Evolutionary conservation across 2,888 invertebrate species (phyloP), one percentile per base, ranked within the genome.

Genomic region (Dolomedes plantarius): DNA sequence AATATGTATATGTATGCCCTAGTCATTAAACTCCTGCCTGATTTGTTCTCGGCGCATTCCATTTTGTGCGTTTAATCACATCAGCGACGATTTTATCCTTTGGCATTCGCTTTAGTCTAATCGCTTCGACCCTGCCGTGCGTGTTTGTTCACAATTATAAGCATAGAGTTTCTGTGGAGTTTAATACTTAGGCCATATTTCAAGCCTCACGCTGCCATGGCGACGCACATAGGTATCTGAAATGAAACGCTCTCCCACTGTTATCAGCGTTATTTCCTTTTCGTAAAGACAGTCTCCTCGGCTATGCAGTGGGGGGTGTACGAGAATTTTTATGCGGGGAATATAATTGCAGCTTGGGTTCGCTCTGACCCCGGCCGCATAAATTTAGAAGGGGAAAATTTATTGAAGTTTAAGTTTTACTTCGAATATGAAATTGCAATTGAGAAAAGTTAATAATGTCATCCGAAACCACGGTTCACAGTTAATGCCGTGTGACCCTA

Each of bases 81-180:
- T 69, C 71, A 78, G n/a, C 69, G 29, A 68, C 71, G 69, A 71
- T 78, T 78, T 78, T 78, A 78, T 78, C 78, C 78, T 71, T 78
- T 78, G 64, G 68, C 74, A 65, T 75, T 65, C 19, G 16, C 41
- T 28, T 71, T 71, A 39, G 65, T 67, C 75, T 65, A 75, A 75
- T 75, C 75, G 67, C 67, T 31, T 29, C 41, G 39, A 65, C 65
- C 67, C 39, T 29, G 62, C 64, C 69, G 36, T 39, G 69, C 41
- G 62, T 71, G 71, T 78, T 78, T 78, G 68, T 56, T 78, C 69
- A 71, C 78, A 78, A 64, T 67, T 62, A 13, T 36, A 75, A 64
- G 56, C 39, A 36, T 19, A 13, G 56, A 68, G 68, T 77, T 77
- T 68, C 36, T 62, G 50, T 36, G 50, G 68, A 68, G 75, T 77